Base-by-base conservation (phyloP, 2,113 vertebrate genomes). In the Lonchura striata region DNA sequence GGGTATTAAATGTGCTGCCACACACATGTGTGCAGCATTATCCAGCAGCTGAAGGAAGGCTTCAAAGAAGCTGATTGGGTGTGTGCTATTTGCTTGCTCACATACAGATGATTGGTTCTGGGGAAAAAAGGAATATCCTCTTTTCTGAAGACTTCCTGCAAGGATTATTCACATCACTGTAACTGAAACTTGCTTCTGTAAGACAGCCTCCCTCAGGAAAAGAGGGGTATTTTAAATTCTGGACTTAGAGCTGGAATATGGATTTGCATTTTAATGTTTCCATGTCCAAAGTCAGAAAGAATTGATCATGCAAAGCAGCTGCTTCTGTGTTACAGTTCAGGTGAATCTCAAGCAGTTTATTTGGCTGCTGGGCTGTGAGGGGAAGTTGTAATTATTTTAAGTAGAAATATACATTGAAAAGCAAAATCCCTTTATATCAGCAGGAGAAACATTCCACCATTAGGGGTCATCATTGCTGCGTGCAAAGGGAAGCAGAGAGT, bases 401-500 rank as follows among this genome's bases (percentile, higher is more conserved):
- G 24, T 63, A 63, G 46, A 76, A 69, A 33, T 50, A 50, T 1
- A 13, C 11, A 23, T 18, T 2, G 7, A 44, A 81, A 85, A 82
- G 37, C 42, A 74, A 60, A 78, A 41, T 47, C 15, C 90, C 27
- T 52, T 44, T 11, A 2, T 71, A 25, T 18, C 9, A 69, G 61
- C n/a, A 44, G 42, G 50, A 83, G 44, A 52, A 88, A 46, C 57
- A 37, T 94, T 95, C 53, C 79, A 80, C 97, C 92, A 11, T 92
- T 96, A 97, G 94, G 71, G 84, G 94, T 97, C 96, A 52, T 93
- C 74, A 35, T 92, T 97, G 92, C 83, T 93, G 75, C 72, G 0
- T 42, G 72, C n/a, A 81, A 56, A 86, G 42, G 17, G 20, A 61
- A 80, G 13, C 13, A 17, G 37, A 30, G 39, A 47, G 6, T 7